Conservation (phyloP, 2,888 invertebrate genomes). For the Marronus borbonicus region DNA sequence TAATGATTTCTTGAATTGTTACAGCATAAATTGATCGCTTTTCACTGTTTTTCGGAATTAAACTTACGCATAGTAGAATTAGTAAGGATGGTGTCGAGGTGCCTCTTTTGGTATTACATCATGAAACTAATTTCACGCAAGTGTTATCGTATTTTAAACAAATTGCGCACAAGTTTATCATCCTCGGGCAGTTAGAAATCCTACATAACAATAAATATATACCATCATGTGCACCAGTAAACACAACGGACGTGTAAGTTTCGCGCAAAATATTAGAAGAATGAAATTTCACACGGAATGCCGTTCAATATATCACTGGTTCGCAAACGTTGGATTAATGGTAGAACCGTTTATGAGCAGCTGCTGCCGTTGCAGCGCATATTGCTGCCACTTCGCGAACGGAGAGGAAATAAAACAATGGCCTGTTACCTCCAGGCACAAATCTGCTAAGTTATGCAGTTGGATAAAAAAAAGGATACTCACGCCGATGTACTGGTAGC, state of each 20-base stretch:
- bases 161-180: conserved; percentile 20
- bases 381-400: conserved; percentile 37
- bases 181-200: conserved; percentile 39
- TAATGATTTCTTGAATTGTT: too few relatives aligned
- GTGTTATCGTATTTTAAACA: conserved; percentile 8
- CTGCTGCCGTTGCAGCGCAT: conserved; percentile 44
- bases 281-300: conserved; percentile 49
- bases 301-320: conserved; percentile 49
- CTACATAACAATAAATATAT: conserved; percentile 40
- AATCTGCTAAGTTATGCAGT: conserved; percentile 28
- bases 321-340: conserved; percentile 36
- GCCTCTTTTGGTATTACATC: too few relatives aligned
- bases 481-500: conserved; percentile 21
- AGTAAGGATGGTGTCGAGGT: too few relatives aligned
- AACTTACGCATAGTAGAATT: too few relatives aligned
- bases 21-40: too few relatives aligned
- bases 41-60: too few relatives aligned
- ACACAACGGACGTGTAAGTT: conserved; percentile 36
- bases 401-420: conserved; percentile 36
- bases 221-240: conserved; percentile 8
- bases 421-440: conserved; percentile 40
- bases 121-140: neutral
- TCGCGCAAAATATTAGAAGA: conserved; percentile 39
- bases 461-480: conserved; percentile 32
- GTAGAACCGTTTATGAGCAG: conserved; percentile 44